A percentile compares a stretch with the other conserved stretches of the same genome.
These are phyloP conservation scores for Hafferia zeledoni DNA, from an alignment of 2,797 vertebrate genomes.

Conservation along the genomic window DNA sequence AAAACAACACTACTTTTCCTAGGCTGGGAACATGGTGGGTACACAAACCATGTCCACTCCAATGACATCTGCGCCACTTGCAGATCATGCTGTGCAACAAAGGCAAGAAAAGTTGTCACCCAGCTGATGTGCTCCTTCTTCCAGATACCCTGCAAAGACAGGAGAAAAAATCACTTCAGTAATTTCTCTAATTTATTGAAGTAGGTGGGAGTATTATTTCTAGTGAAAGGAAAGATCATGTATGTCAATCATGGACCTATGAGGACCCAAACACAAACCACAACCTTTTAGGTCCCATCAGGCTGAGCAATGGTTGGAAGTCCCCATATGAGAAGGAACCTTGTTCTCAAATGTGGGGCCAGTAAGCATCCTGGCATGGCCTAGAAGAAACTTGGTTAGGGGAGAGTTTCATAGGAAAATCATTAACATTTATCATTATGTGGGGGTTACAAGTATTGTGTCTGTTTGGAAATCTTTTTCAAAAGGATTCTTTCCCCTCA, in stretches of 20 bases:
- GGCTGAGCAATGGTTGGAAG: not conserved
- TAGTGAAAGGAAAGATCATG: not conserved
- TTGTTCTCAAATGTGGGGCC: not conserved
- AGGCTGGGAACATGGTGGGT: not conserved
- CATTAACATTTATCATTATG: not conserved
- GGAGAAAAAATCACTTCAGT: not conserved
- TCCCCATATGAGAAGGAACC: not conserved
- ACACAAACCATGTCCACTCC: not conserved
- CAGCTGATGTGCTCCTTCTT: not conserved
- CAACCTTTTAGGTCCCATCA: not conserved
- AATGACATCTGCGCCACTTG: not conserved
- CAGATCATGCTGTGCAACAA: not conserved
- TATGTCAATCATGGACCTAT: not conserved
- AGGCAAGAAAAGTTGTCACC: not conserved
- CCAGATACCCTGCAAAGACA: not conserved
- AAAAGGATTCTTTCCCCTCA: not conserved
- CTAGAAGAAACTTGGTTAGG: not conserved
- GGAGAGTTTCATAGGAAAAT: not conserved
- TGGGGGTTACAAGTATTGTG: not conserved
- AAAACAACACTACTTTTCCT: not conserved
- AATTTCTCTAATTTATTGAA: not conserved
- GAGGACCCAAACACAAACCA: not conserved
- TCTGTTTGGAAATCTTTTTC: not conserved
- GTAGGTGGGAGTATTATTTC: not conserved
- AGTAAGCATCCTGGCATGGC: not conserved